These are phyloP conservation scores for Polypterus senegalus DNA, from an alignment of 2,113 vertebrate species.

Conservation along the genomic window DNA sequence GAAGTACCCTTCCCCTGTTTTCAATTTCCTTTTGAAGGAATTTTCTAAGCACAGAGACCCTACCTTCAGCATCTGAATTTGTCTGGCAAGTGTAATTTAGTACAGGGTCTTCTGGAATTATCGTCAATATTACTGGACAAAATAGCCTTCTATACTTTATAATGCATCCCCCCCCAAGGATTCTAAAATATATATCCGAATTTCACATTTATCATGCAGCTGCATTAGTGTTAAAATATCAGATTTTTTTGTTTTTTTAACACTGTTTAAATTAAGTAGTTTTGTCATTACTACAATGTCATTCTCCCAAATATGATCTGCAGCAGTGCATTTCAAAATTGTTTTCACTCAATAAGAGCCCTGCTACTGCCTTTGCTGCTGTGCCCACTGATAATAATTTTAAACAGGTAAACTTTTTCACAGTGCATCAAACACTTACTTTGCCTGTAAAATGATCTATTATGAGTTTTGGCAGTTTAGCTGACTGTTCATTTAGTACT, in stretches of 20 bases:
- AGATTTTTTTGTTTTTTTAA: background rate
- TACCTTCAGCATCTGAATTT: background rate
- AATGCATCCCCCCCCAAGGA: background rate
- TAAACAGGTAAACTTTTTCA: too few species aligned
- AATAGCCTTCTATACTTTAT: background rate
- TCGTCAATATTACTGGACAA: background rate
- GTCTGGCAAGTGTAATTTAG: background rate
- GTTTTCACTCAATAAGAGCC: background rate
- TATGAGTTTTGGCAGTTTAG: too few species aligned
- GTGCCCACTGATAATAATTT: too few species aligned
- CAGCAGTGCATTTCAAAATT: constrained; percentile 7
- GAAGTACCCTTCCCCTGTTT: background rate
- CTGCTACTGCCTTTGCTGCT: background rate
- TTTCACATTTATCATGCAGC: constrained; percentile 16
- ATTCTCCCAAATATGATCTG: constrained; percentile 8
- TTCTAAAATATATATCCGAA: background rate
- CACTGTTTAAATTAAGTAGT: constrained; percentile 5
- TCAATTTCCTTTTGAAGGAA: too few species aligned
- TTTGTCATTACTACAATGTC: constrained; percentile 12
- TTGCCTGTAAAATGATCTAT: too few species aligned
- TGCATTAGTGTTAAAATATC: constrained; percentile 4
- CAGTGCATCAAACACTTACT: too few species aligned
- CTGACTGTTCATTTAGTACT: too few species aligned
- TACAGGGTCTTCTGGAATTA: constrained; percentile 1
- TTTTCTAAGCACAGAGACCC: background rate